Evolutionary conservation across 92 coral and sea anemone genomes (phyloP), one percentile per base, ranked within the genome.

Genomic region (Palythoa heliodiscus): DNA sequence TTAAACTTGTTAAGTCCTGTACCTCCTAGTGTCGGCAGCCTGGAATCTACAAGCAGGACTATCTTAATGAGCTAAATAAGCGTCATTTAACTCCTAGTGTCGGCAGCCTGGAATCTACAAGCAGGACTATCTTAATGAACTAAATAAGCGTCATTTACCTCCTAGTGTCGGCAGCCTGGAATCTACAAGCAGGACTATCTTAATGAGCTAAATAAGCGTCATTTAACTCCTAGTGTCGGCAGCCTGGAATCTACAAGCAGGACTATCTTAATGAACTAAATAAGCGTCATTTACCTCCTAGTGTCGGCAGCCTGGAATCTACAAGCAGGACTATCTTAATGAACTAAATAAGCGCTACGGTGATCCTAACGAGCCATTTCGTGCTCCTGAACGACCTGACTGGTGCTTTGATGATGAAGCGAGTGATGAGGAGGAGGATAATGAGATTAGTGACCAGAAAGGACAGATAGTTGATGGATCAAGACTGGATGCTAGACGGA

Each of bases 61-160:
- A 96, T 72, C 82, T 96, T 67, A 86, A 83, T 61, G 99, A 96
- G 23, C 91, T 96, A 11, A 87, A 86, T 58, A 87, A 70, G 63
- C 98, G 99, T 67, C 10, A n/a, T 8, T n/a, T n/a, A n/a, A n/a
- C 23, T 15, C 38, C 35, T 22, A 96, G 99, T 70, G 93, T 40
- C 96, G 99, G 20, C 82, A 92, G 8, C 98, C 99, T 54, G 99
- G 99, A 5, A 96, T 96, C 67, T 96, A 96, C 86, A 96, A 96
- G 77, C 93, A 91, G 63, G 90, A 96, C 72, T 96, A 96, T 73
- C 82, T 96, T 67, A 86, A 83, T 61, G 99, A 96, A 22, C 91
- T 96, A 11, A 87, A 86, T 60, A 87, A 70, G 55, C 98, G 99
- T n/a, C n/a, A n/a, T n/a, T n/a, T n/a, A n/a, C n/a, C n/a, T n/a